Base-by-base conservation (phyloP, 2,113 vertebrate genomes). In the Zapus hudsonius region DNA sequence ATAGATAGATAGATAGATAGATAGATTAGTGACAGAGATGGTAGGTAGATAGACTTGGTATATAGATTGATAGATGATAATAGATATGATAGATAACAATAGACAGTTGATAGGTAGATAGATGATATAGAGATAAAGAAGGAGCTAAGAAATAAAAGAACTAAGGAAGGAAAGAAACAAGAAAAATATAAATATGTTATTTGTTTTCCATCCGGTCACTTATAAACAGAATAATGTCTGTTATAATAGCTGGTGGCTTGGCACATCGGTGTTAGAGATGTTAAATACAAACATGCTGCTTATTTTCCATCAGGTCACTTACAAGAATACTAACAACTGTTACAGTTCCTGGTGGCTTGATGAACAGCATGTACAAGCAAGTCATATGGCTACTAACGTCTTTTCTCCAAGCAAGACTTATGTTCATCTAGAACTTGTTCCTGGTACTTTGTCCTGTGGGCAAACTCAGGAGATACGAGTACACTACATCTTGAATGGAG, bases 391-490 rank as follows among this genome's bases (percentile, higher is more conserved):
- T 7, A 96, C 27, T 23, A 93, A 44, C 52, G 76, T 98, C 86
- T 97, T 96, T 79, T 98, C 98, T n/a, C 95, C 94, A 0, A 98
- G 97, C 87, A 97, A 96, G 1, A 98, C 97, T 93, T 98, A 97
- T 31, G 22, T 98, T 86, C 97, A 97, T 86, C 96, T 98, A 90
- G 96, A 98, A 93, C 96, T 96, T 89, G 47, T 93, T 15, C 2
- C 52, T 10, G 86, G 92, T 74, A 89, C 79, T 17, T 81, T 98
- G 7, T 79, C 84, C 38, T 98, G 98, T 95, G 97, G 95, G 16
- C 90, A 95, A 79, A 87, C 64, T 42, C 67, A 97, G 88, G 90
- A 96, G 13, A 63, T 98, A 23, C n/a, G 0, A 0, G 91, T 94
- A 13, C 92, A 98, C 33, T 98, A 98, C 84, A 94, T 98, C 17